A percentile compares a stretch with the other conserved stretches of the same genome.
Evolutionary conservation across 2,113 vertebrate genomes (phyloP).

Genomic region (Tachuris rubrigastra): DNA sequence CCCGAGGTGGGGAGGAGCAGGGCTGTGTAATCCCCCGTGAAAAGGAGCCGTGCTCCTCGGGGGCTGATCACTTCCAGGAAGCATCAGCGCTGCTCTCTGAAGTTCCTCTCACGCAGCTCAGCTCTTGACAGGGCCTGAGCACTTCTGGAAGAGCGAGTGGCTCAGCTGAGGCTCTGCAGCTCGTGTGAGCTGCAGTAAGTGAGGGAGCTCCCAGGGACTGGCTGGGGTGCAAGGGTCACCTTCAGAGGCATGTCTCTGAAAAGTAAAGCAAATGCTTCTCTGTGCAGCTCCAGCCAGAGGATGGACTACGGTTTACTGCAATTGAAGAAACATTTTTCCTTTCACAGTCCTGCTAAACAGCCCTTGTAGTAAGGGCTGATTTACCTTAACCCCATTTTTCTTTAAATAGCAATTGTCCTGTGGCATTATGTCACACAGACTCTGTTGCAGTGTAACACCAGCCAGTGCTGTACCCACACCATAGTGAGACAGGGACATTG

Average conservation of each 20-base stretch:
- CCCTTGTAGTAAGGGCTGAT: not conserved
- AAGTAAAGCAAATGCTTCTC: constrained; percentile 5
- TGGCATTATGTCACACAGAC: not conserved
- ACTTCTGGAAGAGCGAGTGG: not conserved
- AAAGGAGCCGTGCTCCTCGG: not conserved
- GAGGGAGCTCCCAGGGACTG: not conserved
- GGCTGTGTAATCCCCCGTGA: fast-evolving
- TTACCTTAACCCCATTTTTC: not conserved
- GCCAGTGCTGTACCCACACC: not conserved
- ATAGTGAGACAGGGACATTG: not conserved
- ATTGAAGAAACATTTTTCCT: not conserved
- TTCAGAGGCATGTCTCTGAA: not conserved
- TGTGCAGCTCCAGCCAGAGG: not conserved
- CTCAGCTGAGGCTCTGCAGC: not conserved
- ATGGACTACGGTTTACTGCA: not conserved
- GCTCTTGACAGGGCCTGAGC: not conserved
- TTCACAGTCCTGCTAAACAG: not conserved
- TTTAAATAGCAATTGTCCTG: not conserved
- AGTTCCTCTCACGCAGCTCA: not conserved
- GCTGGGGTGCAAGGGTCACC: constrained; percentile 15
- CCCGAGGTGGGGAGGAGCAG: not conserved
- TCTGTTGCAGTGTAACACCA: not conserved
- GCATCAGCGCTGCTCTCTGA: not conserved
- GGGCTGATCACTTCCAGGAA: not conserved
- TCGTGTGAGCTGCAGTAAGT: not conserved